phyloP scores from a whole-genome alignment of 2,113 vertebrate genomes.

The Trochalopteron elliotii region DNA sequence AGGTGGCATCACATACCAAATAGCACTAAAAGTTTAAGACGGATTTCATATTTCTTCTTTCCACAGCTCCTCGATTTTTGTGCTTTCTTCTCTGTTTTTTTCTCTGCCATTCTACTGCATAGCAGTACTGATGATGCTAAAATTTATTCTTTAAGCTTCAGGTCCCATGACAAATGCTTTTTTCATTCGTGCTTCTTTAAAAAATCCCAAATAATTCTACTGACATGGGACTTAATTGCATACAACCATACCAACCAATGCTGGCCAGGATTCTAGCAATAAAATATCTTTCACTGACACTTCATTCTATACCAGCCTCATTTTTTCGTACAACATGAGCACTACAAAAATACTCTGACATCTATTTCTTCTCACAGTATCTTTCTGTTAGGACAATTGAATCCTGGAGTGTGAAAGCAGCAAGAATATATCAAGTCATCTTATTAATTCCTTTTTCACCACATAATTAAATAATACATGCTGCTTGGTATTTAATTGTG shows the following conservation, averaged over 20 bases:
- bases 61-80: background rate
- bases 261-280: background rate
- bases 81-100: conserved; percentile 16
- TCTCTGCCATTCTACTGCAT: background rate
- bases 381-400: background rate
- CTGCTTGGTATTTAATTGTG: background rate
- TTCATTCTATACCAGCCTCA: background rate
- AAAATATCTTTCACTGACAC: background rate
- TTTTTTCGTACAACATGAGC: background rate
- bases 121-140: background rate
- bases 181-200: background rate
- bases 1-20: conserved; percentile 49
- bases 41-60: background rate
- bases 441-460: background rate
- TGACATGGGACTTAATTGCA: background rate
- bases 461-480: background rate
- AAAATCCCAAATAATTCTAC: background rate
- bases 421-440: background rate
- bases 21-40: background rate
- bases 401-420: background rate
- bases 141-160: background rate
- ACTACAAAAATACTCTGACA: background rate
- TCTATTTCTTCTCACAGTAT: background rate
- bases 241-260: background rate
- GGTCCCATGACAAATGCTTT: background rate